Evolutionary conservation across 2,113 vertebrate genomes (phyloP), one percentile per base, ranked within the genome.

Genomic region (Turnix velox): DNA sequence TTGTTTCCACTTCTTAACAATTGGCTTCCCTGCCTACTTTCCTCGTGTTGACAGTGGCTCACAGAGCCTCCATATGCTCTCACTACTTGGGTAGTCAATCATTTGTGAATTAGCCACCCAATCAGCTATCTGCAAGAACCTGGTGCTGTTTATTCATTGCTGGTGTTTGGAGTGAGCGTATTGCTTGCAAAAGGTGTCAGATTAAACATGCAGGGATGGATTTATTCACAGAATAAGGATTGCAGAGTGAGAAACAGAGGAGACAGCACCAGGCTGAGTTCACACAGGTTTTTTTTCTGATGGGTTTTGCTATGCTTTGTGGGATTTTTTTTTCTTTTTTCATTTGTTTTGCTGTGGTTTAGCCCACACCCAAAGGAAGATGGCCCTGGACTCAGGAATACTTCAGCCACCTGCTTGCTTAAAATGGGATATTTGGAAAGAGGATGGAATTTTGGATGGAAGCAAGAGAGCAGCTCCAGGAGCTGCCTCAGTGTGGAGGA

Each of bases 81-180:
- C 88, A 20, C 92, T 82, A 93, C 90, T 89, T 90, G 91, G 77
- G 91, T 78, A 91, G 95, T 96, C 95, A 96, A 96, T 96, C 96
- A 96, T 88, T 96, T 96, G 94, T 89, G 94, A 97, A 95, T 96
- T 92, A 94, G 95, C 89, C 92, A 93, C 80, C 92, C 91, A 92
- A 90, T 83, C 91, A 91, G 93, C 93, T 65, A 94, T 82, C 85
- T 95, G 39, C 87, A 84, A 88, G 89, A 93, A 66, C 78, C 90
- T 88, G 73, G 79, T 59, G 49, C 57, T 67, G 66, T 90, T 95
- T 95, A 88, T 87, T 88, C 89, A 8, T 81, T 74, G 87, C 74
- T 92, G 58, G 66, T 95, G 82, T 95, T 97, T 96, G 93, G 82
- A 93, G 93, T 55, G 87, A 94, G 91, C 69, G 91, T 37, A 69